phyloP scores from a whole-genome alignment of 2,797 vertebrate genomes.

The Falco concolor region DNA sequence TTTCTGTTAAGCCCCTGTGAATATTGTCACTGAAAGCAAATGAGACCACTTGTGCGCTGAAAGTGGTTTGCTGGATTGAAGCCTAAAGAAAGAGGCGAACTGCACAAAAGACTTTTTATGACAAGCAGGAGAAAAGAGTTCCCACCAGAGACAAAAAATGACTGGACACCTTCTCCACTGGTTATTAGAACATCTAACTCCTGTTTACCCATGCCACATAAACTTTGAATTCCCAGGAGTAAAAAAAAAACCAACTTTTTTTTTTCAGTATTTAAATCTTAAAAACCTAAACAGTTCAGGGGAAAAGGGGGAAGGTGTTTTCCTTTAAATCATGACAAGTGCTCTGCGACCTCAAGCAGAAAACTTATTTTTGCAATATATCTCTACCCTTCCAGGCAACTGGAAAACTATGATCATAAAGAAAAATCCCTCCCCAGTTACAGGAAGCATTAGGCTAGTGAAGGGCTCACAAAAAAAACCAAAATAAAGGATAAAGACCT shows the following conservation, averaged over 20 bases:
- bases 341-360: neutral
- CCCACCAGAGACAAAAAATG: neutral
- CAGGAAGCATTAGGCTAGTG: neutral
- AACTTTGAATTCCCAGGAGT: neutral
- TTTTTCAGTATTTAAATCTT: neutral
- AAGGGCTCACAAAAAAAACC: neutral
- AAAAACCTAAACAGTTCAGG: neutral
- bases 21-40: conserved; percentile 52
- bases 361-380: neutral
- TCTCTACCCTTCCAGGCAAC: neutral
- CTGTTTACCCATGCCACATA: neutral
- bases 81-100: neutral
- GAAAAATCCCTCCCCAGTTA: neutral
- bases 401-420: neutral
- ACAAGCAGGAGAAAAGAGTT: conserved; percentile 1
- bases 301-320: neutral
- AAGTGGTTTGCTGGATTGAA: conserved; percentile 44
- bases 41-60: conserved; percentile 19
- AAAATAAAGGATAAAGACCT: neutral
- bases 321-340: neutral
- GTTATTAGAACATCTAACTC: neutral
- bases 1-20: conserved; percentile 37
- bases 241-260: no score
- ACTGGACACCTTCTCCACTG: neutral
- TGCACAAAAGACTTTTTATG: conserved; percentile 13